Evolutionary conservation across 2,797 vertebrate genomes (phyloP).

Genomic region (Danio aesculapii): DNA sequence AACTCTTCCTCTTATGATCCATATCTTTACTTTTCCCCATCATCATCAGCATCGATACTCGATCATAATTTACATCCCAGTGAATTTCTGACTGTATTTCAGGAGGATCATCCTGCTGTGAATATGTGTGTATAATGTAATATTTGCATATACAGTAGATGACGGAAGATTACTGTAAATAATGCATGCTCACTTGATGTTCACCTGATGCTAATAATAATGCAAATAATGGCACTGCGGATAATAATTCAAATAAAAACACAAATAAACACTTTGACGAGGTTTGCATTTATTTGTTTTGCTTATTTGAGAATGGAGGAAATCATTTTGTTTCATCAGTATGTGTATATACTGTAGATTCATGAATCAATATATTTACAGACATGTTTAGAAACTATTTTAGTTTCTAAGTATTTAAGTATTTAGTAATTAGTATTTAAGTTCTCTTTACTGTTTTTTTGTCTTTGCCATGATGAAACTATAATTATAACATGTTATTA

Average conservation of each 20-base stretch:
- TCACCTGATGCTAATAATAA: conserved; percentile 76
- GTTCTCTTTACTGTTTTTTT: too few species aligned
- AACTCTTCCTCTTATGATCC: not conserved
- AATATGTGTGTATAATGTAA: conserved; percentile 72
- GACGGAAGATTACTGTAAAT: conserved; percentile 71
- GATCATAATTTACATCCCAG: conserved; percentile 16
- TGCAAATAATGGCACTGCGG: conserved; percentile 63
- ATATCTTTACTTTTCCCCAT: not conserved
- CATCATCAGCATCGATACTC: not conserved
- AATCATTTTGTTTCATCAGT: too few species aligned
- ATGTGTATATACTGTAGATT: too few species aligned
- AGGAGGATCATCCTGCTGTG: conserved; percentile 61
- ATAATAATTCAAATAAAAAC: conserved; percentile 73
- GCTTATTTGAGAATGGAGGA: too few species aligned
- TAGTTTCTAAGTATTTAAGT: too few species aligned
- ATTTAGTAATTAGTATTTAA: too few species aligned
- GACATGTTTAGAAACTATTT: too few species aligned
- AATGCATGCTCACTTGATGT: conserved; percentile 82
- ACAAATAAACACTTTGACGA: not conserved
- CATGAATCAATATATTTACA: too few species aligned
- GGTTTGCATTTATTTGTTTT: too few species aligned
- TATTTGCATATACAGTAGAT: conserved; percentile 63
- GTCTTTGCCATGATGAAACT: too few species aligned
- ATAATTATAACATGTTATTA: too few species aligned
- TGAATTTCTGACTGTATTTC: not conserved